Conservation (phyloP, 2,888 invertebrate species). For the Deroplatys truncata region DNA sequence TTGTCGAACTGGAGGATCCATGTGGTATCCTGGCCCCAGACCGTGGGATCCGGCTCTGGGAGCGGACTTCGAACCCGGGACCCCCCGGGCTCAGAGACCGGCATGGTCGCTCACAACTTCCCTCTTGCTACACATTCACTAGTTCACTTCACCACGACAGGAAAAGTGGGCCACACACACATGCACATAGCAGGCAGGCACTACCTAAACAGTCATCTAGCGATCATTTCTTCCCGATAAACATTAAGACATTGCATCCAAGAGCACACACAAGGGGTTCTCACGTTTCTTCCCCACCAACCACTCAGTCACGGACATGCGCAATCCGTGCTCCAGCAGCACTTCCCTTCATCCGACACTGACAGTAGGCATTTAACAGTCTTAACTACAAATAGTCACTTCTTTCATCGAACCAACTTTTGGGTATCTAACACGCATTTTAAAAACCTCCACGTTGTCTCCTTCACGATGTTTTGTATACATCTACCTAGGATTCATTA, state of each 20-base stretch:
- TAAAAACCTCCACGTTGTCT: too few relatives aligned
- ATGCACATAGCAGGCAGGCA: not conserved
- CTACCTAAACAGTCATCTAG: not conserved
- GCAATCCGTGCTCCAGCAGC: not conserved
- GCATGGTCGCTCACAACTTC: constrained; percentile 19
- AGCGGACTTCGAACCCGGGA: constrained; percentile 9
- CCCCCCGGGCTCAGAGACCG: constrained; percentile 12
- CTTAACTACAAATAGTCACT: not conserved
- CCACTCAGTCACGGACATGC: not conserved
- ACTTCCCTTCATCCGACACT: not conserved
- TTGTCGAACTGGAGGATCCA: constrained; percentile 54
- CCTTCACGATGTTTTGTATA: too few relatives aligned
- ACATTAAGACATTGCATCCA: not conserved
- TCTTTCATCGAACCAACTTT: too few relatives aligned
- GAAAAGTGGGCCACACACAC: not conserved
- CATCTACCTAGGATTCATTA: too few relatives aligned
- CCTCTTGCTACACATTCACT: not conserved
- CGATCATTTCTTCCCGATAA: not conserved
- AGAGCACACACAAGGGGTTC: not conserved
- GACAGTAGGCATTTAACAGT: not conserved
- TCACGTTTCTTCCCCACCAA: not conserved
- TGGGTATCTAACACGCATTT: too few relatives aligned
- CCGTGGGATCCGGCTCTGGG: constrained; percentile 26
- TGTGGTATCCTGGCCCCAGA: constrained; percentile 49
- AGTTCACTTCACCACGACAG: not conserved